phyloP scores from a whole-genome alignment of 2,113 vertebrate species.

The Typhlomys cinereus region DNA sequence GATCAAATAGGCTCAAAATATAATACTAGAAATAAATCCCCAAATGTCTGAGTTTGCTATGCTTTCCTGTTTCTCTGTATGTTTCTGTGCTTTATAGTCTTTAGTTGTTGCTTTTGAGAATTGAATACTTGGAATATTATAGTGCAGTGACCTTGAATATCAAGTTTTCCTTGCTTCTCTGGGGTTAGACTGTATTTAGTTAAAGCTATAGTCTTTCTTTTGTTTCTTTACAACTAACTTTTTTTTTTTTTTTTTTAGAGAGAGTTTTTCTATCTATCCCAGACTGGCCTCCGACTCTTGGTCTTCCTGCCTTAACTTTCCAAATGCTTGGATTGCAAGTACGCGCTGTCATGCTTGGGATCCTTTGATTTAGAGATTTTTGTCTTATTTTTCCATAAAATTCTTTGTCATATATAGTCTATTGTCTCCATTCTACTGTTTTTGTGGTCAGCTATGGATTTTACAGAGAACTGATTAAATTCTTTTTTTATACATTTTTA shows the following conservation, averaged over 20 bases:
- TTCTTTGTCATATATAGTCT: neutral
- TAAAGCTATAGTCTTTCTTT: neutral
- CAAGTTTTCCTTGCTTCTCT: neutral
- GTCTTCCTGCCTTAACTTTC: neutral
- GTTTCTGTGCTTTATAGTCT: neutral
- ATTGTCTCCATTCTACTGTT: neutral
- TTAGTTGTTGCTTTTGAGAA: neutral
- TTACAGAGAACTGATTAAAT: constrained; percentile 33
- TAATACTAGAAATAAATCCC: neutral
- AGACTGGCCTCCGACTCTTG: neutral
- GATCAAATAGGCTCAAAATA: neutral
- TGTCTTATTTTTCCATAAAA: neutral
- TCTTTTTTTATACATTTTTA: too few relatives aligned
- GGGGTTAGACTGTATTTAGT: neutral
- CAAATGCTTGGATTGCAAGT: neutral
- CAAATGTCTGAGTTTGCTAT: neutral
- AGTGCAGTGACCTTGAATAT: neutral
- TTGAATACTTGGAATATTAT: neutral
- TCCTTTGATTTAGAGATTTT: neutral
- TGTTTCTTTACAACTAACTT: neutral
- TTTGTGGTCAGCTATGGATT: neutral
- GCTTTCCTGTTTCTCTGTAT: neutral
- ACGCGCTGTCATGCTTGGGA: neutral
- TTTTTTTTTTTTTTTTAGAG: too few relatives aligned
- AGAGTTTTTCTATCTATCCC: neutral